These are phyloP conservation scores for Psammodynastes pulverulentus DNA, from an alignment of 2,113 vertebrate species.

Conservation along the genomic window DNA sequence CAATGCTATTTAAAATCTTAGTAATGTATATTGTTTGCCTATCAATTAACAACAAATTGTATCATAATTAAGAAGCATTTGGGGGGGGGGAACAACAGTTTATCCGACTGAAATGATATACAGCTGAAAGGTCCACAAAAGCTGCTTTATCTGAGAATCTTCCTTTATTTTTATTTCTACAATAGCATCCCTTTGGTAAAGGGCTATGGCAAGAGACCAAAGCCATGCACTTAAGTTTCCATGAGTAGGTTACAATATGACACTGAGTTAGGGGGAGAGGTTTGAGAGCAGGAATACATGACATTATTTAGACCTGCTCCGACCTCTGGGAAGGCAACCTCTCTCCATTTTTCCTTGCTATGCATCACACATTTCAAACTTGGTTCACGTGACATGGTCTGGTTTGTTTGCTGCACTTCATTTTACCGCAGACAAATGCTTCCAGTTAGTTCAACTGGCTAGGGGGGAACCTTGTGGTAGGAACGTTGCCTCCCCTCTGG, in stretches of 20 bases:
- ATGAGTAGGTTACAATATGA: neutral
- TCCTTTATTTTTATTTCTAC: neutral
- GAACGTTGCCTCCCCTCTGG: neutral
- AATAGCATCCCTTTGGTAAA: neutral
- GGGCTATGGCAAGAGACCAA: neutral
- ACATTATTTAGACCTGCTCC: neutral
- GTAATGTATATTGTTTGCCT: slow-evolving; percentile 14
- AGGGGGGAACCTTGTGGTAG: neutral
- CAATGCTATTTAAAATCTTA: neutral
- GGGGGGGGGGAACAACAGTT: neutral
- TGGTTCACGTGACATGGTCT: neutral
- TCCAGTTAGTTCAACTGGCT: neutral
- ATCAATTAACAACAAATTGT: slow-evolving; percentile 34
- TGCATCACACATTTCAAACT: neutral
- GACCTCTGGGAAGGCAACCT: neutral
- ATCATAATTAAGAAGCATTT: slow-evolving; percentile 34
- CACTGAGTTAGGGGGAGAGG: no score
- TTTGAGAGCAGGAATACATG: neutral
- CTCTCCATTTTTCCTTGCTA: neutral
- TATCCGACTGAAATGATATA: neutral
- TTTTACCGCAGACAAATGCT: neutral
- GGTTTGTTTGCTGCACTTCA: neutral
- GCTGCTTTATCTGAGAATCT: neutral
- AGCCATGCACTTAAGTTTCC: neutral
- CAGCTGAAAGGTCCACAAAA: neutral